Percentiles rank a stretch among this genome's conserved stretches.
Evolutionary conservation across 2,888 invertebrate species (phyloP).

Genomic region (Dastarcus helophoroides): DNA sequence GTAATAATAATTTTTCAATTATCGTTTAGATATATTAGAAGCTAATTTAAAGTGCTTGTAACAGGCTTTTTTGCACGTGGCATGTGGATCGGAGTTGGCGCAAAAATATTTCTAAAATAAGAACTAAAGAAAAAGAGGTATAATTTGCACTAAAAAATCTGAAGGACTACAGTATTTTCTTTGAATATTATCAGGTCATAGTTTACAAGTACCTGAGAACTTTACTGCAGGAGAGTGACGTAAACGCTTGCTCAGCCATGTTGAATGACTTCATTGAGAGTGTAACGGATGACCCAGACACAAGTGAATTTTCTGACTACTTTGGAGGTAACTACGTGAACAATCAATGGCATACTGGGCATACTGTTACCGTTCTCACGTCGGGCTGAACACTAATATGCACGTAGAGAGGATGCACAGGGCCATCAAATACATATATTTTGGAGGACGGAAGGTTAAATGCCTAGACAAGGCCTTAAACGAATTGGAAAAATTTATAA

Average conservation of each 20-base stretch:
- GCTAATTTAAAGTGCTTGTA: conserved; percentile 1
- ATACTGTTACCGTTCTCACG: too few species aligned
- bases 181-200: not conserved
- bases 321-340: too few species aligned
- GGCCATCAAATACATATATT: too few species aligned
- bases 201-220: conserved; percentile 2
- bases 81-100: conserved; percentile 8
- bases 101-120: conserved; percentile 6
- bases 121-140: conserved; percentile 4
- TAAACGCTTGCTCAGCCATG: not conserved
- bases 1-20: too few species aligned
- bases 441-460: too few species aligned
- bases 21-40: not conserved
- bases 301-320: too few species aligned
- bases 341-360: too few species aligned
- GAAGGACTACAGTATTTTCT: too few species aligned
- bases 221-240: not conserved
- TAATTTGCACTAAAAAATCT: too few species aligned
- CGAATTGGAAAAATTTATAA: conserved; percentile 7
- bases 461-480: too few species aligned
- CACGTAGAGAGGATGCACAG: too few species aligned
- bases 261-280: not conserved
- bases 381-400: too few species aligned
- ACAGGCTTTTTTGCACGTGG: conserved; percentile 7
- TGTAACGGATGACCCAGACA: not conserved